phyloP scores from a whole-genome alignment of 2,113 vertebrate genomes.

The Oenanthe melanoleuca region DNA sequence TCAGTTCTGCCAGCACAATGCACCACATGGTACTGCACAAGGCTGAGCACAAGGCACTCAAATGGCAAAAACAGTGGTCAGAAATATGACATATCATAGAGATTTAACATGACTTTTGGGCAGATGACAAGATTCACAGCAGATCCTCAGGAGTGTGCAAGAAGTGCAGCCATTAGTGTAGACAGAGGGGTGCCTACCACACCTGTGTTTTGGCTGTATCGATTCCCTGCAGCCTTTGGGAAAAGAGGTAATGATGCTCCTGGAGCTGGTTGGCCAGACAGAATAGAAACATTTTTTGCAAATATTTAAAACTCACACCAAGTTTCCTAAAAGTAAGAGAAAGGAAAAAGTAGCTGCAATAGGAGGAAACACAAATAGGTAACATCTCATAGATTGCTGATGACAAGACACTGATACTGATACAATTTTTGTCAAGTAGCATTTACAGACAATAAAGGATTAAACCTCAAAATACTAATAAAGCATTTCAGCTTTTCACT shows the following conservation, averaged over 20 bases:
- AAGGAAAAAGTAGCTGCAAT: not conserved
- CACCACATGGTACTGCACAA: rapidly evolving
- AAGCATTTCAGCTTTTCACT: not conserved
- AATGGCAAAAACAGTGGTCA: not conserved
- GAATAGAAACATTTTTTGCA: not conserved
- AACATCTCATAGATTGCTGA: not conserved
- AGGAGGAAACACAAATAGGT: not conserved
- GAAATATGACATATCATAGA: not conserved
- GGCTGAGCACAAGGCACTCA: not conserved
- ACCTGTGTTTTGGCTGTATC: not conserved
- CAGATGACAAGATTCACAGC: not conserved
- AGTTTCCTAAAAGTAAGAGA: not conserved
- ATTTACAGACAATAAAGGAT: not conserved
- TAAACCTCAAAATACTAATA: not conserved
- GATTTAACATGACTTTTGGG: not conserved
- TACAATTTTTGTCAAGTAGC: not conserved
- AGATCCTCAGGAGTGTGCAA: not conserved
- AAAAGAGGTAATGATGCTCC: not conserved
- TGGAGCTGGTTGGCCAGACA: not conserved
- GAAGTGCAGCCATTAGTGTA: not conserved
- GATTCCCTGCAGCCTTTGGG: not conserved
- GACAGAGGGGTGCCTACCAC: not conserved
- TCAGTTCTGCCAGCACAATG: not conserved
- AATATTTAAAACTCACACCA: not conserved
- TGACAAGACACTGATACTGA: not conserved